Evolutionary conservation across 2,797 vertebrate species (phyloP).

Genomic region (Echeneis naucrates): DNA sequence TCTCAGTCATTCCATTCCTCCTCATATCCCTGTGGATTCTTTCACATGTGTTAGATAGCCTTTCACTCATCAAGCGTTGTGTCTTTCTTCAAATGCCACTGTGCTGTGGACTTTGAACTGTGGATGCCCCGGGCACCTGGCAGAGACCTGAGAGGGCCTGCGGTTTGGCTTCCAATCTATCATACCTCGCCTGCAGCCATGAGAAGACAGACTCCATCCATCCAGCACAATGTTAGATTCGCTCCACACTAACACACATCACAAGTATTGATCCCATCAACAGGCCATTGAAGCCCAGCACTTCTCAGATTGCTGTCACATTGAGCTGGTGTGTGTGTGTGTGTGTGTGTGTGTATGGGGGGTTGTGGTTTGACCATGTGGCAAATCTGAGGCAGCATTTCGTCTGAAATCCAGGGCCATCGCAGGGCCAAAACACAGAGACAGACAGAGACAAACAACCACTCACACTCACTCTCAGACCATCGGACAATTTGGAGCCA

Average conservation of each 20-base stretch:
- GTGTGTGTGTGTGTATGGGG: too few species aligned
- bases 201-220: conserved; percentile 40
- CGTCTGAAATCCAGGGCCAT: too few species aligned
- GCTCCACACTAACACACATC: conserved; percentile 57
- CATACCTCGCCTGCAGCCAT: conserved; percentile 67
- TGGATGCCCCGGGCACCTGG: conserved; percentile 58
- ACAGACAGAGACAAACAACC: too few species aligned
- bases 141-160: conserved; percentile 60
- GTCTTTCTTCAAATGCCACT: conserved; percentile 60
- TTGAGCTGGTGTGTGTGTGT: conserved; percentile 53
- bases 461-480: too few species aligned
- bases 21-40: conserved; percentile 47
- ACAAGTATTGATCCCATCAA: conserved; percentile 63
- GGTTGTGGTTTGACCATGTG: conserved; percentile 20
- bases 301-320: conserved; percentile 57
- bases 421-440: too few species aligned
- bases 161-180: conserved; percentile 70
- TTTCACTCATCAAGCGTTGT: conserved; percentile 48
- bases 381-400: conserved; percentile 31
- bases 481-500: too few species aligned
- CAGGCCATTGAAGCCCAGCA: conserved; percentile 27
- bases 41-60: conserved; percentile 52
- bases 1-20: conserved; percentile 45
- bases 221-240: conserved; percentile 43
- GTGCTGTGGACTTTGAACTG: conserved; percentile 66